These are phyloP conservation scores for Orthosia cruda DNA, from an alignment of 2,888 invertebrate species.

Conservation along the genomic window DNA sequence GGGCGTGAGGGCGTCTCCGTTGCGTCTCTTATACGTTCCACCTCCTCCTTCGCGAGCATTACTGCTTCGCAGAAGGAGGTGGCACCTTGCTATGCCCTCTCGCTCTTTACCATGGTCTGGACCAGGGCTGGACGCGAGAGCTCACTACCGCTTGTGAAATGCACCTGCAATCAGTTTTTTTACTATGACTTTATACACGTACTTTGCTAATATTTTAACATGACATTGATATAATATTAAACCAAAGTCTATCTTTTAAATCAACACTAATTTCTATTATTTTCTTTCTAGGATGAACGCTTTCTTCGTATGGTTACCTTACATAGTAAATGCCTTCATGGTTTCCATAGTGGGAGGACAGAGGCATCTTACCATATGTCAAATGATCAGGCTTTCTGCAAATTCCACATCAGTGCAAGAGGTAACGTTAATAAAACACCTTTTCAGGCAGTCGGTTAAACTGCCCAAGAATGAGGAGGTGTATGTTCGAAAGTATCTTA, in stretches of 20 bases:
- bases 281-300: constrained; percentile 79
- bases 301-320: constrained; percentile 85
- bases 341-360: constrained; percentile 79
- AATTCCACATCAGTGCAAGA: constrained; percentile 69
- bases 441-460: too few species aligned
- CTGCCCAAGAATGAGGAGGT: too few species aligned
- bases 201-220: background rate
- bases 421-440: constrained; percentile 62
- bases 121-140: too few species aligned
- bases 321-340: constrained; percentile 83
- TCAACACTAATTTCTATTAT: background rate
- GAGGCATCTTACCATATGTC: constrained; percentile 79
- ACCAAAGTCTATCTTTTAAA: background rate
- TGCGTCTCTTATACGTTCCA: too few species aligned
- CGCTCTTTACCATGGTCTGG: too few species aligned
- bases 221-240: background rate
- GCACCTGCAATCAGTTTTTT: too few species aligned
- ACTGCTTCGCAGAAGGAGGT: too few species aligned
- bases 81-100: too few species aligned
- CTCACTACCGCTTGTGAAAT: too few species aligned
- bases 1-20: too few species aligned
- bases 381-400: constrained; percentile 80
- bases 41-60: too few species aligned
- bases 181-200: background rate
- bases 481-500: too few species aligned